Base-by-base conservation (phyloP, 2,888 invertebrate genomes). In the Brassicogethes aeneus region DNA sequence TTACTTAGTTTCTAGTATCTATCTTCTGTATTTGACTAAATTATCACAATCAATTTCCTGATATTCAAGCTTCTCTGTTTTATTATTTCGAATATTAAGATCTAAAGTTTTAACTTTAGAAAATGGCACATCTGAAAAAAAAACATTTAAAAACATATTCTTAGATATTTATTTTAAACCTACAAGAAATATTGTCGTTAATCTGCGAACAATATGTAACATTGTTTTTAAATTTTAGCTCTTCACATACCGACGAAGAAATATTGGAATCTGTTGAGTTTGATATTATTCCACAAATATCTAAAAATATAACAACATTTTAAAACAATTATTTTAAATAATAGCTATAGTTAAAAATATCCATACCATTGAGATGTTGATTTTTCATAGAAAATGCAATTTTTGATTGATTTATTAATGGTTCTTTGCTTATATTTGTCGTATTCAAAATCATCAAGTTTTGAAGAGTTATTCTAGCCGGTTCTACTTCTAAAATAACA, bases 1-100 rank as follows among this genome's bases (percentile, higher is more conserved):
- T n/a, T n/a, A n/a, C n/a, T n/a, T n/a, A n/a, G n/a, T n/a, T n/a
- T n/a, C n/a, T n/a, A n/a, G n/a, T n/a, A n/a, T n/a, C n/a, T n/a
- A n/a, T n/a, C n/a, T n/a, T n/a, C n/a, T n/a, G n/a, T n/a, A n/a
- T n/a, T n/a, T n/a, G n/a, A n/a, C n/a, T n/a, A n/a, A n/a, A 16
- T 30, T 37, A 41, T 50, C 46, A 41, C 52, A 52, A 36, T 50
- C 50, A 8, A 52, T 37, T 44, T 50, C 50, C 16, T 48, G 34
- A 38, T 46, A 48, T 35, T 46, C 46, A 2, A 49, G 34, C 31
- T 44, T 41, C 36, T 45, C 36, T 5, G 23, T 5, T 23, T 23
- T 23, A 7, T 23, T 23, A 10, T 23, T 23, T 23, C 23, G 5
- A n/a, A n/a, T n/a, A n/a, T n/a, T n/a, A n/a, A n/a, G n/a, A n/a